phyloP scores from a whole-genome alignment of 2,797 vertebrate genomes.

The Triplophysa bombifrons region DNA sequence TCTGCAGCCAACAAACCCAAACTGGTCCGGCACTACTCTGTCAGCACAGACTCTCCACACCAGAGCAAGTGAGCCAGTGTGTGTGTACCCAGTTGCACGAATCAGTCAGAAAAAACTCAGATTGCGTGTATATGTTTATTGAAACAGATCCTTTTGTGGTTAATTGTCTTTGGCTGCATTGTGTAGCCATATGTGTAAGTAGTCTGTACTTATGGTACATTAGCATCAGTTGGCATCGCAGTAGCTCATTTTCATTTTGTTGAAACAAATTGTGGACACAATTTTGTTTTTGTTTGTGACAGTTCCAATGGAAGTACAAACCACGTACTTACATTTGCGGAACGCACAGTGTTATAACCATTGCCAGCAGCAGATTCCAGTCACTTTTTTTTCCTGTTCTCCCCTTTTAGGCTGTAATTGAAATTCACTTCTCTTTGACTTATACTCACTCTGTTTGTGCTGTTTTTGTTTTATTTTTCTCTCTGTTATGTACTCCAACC shows the following conservation, averaged over 20 bases:
- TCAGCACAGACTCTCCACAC: conserved; percentile 93
- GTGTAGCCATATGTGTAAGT: no score
- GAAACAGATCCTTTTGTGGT: no score
- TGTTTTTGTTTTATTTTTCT: background rate
- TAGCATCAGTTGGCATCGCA: no score
- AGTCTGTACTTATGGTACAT: no score
- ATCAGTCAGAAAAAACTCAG: no score
- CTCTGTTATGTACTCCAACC: background rate
- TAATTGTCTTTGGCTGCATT: no score
- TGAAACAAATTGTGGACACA: conserved; percentile 6
- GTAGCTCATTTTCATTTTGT: background rate
- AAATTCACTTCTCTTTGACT: background rate
- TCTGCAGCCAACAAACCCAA: conserved; percentile 82
- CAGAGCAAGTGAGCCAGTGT: conserved; percentile 84
- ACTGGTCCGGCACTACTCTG: conserved; percentile 94
- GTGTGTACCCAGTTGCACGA: background rate
- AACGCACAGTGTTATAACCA: background rate
- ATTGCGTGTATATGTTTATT: background rate
- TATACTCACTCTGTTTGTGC: conserved; percentile 1
- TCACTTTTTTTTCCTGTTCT: conserved; percentile 11
- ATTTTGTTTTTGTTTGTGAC: background rate
- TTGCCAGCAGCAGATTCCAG: background rate
- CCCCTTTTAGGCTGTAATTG: conserved; percentile 21
- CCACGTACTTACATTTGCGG: background rate
- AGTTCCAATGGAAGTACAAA: background rate